Conservation (phyloP, 2,113 vertebrate species). For the Lampris incognitus region DNA sequence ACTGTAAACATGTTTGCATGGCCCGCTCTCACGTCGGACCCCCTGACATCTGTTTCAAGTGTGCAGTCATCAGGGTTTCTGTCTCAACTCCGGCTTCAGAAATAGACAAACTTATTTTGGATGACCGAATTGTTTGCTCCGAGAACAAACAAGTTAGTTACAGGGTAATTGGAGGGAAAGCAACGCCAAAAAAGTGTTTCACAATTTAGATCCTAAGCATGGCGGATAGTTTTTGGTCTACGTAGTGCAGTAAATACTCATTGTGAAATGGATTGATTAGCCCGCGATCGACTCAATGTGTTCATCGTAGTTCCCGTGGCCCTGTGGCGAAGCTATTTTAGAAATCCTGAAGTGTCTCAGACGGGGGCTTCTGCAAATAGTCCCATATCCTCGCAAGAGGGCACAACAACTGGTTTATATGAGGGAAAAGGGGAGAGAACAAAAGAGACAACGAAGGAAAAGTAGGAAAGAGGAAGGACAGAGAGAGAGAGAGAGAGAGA, state of each 20-base stretch:
- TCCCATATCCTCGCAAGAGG: neutral
- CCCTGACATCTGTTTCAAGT: constrained; percentile 66
- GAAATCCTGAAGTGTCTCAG: constrained; percentile 3
- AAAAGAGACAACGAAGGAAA: no score
- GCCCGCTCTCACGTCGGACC: constrained; percentile 55
- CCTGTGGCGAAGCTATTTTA: constrained; percentile 1
- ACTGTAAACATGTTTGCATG: constrained; percentile 69
- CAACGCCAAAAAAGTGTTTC: constrained; percentile 10
- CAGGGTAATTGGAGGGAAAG: constrained; percentile 43
- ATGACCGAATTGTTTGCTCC: constrained; percentile 71
- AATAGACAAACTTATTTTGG: constrained; percentile 68
- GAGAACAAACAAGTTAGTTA: constrained; percentile 57
- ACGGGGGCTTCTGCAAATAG: neutral
- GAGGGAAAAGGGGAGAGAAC: neutral
- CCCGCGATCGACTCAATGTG: constrained; percentile 31
- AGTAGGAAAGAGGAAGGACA: no score
- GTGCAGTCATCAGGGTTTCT: constrained; percentile 5
- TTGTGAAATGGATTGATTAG: constrained; percentile 25
- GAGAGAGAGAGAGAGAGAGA: no score
- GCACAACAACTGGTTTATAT: neutral
- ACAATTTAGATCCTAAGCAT: constrained; percentile 7
- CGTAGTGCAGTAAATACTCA: neutral
- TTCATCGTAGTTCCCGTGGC: constrained; percentile 2
- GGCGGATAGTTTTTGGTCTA: constrained; percentile 14
- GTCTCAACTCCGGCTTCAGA: constrained; percentile 44